phyloP scores from a whole-genome alignment of 2,113 vertebrate species.

The Turnix velox region DNA sequence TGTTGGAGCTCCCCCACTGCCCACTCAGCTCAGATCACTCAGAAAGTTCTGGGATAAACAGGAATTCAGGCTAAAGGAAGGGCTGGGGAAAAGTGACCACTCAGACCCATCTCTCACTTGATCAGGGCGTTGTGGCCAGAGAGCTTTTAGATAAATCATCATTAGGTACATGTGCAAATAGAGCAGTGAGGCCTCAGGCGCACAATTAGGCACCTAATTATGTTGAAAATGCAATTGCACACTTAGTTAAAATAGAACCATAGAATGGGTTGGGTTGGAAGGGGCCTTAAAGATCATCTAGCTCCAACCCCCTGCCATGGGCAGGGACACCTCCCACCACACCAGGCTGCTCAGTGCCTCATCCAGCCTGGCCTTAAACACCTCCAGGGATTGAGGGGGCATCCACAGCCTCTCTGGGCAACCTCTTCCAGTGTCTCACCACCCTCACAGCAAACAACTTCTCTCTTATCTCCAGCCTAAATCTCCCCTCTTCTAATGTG shows the following conservation, averaged over 20 bases:
- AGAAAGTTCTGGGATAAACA: not conserved
- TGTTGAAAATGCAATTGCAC: constrained; percentile 32
- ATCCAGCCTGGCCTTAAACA: no score
- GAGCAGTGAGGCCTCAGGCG: not conserved
- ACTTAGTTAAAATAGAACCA: not conserved
- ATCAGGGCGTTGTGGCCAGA: not conserved
- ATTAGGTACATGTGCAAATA: not conserved
- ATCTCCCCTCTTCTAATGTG: no score
- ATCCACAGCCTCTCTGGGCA: no score
- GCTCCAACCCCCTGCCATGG: no score
- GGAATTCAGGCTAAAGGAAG: not conserved
- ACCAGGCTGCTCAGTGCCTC: no score
- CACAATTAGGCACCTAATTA: constrained; percentile 58
- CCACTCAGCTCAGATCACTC: not conserved
- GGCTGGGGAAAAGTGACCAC: not conserved
- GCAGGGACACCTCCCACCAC: no score
- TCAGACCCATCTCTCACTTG: not conserved
- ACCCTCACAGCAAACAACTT: no score
- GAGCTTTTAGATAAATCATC: constrained; percentile 29
- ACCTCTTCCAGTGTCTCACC: no score
- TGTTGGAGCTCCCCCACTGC: not conserved
- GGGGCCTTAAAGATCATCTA: no score
- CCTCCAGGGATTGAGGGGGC: no score
- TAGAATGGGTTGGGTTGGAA: no score
- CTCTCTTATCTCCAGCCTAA: no score